A percentile compares a stretch with the other conserved stretches of the same genome.
Conservation (phyloP, 2,797 vertebrate species). For the Erethizon dorsatum region DNA sequence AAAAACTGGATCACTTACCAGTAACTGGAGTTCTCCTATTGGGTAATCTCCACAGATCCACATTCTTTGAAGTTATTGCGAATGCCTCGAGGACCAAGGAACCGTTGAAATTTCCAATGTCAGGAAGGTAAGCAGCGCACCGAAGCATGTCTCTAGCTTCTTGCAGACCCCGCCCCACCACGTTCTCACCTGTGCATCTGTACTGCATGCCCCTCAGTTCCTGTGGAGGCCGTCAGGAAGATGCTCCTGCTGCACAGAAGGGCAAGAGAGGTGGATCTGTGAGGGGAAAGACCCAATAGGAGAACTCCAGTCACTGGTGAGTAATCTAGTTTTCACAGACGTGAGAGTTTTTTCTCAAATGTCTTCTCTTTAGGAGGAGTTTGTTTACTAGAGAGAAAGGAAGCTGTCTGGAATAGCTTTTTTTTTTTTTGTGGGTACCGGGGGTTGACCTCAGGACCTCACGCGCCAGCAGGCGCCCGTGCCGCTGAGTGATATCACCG, state of each 20-base stretch:
- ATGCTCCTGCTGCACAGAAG: slow-evolving; percentile 82
- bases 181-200: slow-evolving; percentile 82
- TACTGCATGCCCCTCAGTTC: slow-evolving; percentile 86
- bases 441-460: no score
- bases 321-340: slow-evolving; percentile 78
- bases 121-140: slow-evolving; percentile 89
- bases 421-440: background rate
- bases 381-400: slow-evolving; percentile 56
- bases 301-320: slow-evolving; percentile 86
- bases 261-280: slow-evolving; percentile 87
- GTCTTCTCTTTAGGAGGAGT: slow-evolving; percentile 68
- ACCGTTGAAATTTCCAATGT: slow-evolving; percentile 88
- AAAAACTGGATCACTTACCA: slow-evolving; percentile 86
- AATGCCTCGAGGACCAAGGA: slow-evolving; percentile 87
- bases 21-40: slow-evolving; percentile 86
- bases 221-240: slow-evolving; percentile 80
- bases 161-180: slow-evolving; percentile 71
- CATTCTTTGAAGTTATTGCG: slow-evolving; percentile 86
- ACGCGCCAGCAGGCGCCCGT: no score
- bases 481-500: no score
- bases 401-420: slow-evolving; percentile 29
- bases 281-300: slow-evolving; percentile 88
- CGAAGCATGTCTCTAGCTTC: slow-evolving; percentile 88
- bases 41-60: slow-evolving; percentile 88
- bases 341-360: slow-evolving; percentile 71